Evolutionary conservation across 2,113 vertebrate genomes (phyloP).

Genomic region (Alaudala cheleensis): DNA sequence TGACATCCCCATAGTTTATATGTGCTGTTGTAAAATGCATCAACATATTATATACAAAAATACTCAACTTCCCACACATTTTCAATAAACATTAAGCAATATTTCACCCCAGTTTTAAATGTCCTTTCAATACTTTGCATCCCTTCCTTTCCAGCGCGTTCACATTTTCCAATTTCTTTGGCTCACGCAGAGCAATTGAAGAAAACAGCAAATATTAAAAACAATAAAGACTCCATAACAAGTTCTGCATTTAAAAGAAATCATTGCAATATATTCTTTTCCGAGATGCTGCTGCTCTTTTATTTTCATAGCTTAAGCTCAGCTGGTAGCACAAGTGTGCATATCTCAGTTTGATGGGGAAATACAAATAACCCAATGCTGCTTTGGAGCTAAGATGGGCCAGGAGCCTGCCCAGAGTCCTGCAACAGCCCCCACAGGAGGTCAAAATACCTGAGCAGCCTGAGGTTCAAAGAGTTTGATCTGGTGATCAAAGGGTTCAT

Average conservation of each 20-base stretch:
- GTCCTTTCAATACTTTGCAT: neutral
- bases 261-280: neutral
- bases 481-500: neutral
- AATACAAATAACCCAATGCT: neutral
- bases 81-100: constrained; percentile 9
- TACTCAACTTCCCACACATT: constrained; percentile 15
- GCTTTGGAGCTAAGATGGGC: neutral
- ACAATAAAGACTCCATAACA: neutral
- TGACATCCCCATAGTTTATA: neutral
- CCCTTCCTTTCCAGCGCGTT: neutral
- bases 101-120: neutral
- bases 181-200: neutral
- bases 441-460: neutral
- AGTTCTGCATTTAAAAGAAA: neutral
- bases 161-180: neutral
- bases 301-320: neutral
- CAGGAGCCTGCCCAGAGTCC: neutral
- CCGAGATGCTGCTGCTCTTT: neutral
- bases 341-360: neutral
- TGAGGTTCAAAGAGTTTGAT: neutral
- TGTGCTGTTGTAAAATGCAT: neutral
- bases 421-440: neutral
- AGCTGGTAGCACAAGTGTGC: neutral
- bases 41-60: constrained; percentile 37
- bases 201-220: neutral